These are phyloP conservation scores for Hypolimnas misippus DNA, from an alignment of 2,888 invertebrate species.

Conservation along the genomic window DNA sequence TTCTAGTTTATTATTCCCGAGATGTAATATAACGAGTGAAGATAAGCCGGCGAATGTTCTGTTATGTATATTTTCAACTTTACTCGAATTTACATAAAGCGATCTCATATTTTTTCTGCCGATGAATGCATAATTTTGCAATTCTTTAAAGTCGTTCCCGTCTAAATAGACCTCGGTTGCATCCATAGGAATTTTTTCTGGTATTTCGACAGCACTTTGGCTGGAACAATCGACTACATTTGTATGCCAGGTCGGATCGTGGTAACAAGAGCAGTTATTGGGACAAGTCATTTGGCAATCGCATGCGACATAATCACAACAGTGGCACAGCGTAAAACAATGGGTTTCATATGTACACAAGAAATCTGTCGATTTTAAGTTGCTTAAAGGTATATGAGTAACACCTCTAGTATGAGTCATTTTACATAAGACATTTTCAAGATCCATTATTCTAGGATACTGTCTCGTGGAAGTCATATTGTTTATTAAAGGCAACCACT, in stretches of 20 bases:
- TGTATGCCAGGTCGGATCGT: slow-evolving; percentile 96
- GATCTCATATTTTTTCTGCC: slow-evolving; percentile 95
- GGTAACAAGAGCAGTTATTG: slow-evolving; percentile 96
- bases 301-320: slow-evolving; percentile 97
- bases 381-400: slow-evolving; percentile 89
- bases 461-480: slow-evolving; percentile 92
- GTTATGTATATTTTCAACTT: slow-evolving; percentile 93
- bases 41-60: slow-evolving; percentile 94
- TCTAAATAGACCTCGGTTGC: slow-evolving; percentile 96
- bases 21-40: slow-evolving; percentile 90
- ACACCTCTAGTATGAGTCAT: slow-evolving; percentile 93
- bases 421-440: slow-evolving; percentile 93
- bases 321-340: slow-evolving; percentile 96
- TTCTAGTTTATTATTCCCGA: slow-evolving; percentile 93
- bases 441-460: slow-evolving; percentile 94
- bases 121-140: slow-evolving; percentile 95
- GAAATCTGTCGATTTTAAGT: slow-evolving; percentile 92
- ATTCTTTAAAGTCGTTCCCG: slow-evolving; percentile 93
- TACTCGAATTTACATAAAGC: slow-evolving; percentile 93
- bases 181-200: slow-evolving; percentile 95
- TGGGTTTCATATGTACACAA: slow-evolving; percentile 95
- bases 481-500: slow-evolving; percentile 96
- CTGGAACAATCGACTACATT: slow-evolving; percentile 96
- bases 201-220: slow-evolving; percentile 90
- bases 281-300: slow-evolving; percentile 99